These are phyloP conservation scores for Ceraclea dissimilis DNA, from an alignment of 2,888 invertebrate species.

Conservation along the genomic window DNA sequence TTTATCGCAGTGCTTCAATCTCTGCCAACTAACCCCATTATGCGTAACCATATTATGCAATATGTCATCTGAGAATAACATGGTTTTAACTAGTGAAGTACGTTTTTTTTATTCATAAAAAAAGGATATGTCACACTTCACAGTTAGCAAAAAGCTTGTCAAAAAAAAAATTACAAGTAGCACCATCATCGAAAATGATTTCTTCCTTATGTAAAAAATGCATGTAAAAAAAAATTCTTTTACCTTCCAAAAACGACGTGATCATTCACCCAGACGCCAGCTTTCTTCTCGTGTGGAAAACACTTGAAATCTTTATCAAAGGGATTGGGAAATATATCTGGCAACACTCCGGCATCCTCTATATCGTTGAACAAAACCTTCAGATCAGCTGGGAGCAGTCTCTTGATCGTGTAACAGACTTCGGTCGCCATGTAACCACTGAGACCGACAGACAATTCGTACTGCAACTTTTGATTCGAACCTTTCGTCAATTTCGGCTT, in stretches of 20 bases:
- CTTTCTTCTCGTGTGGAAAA: slow-evolving; percentile 60
- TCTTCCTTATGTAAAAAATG: too few species aligned
- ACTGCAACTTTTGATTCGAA: slow-evolving; percentile 40
- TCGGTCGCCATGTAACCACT: slow-evolving; percentile 65
- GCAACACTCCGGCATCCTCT: slow-evolving; percentile 33
- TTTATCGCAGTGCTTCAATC: too few species aligned
- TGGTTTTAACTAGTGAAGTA: too few species aligned
- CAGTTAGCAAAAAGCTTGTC: too few species aligned
- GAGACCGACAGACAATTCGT: slow-evolving; percentile 60
- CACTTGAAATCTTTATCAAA: slow-evolving; percentile 59
- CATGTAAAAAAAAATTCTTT: too few species aligned
- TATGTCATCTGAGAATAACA: too few species aligned
- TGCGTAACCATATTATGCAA: too few species aligned
- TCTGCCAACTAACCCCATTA: too few species aligned
- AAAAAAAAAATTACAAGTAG: too few species aligned
- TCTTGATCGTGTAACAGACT: slow-evolving; percentile 71
- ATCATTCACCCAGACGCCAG: slow-evolving; percentile 74
- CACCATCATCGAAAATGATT: too few species aligned
- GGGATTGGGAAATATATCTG: slow-evolving; percentile 57
- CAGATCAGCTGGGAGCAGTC: slow-evolving; percentile 77
- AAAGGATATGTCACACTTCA: too few species aligned
- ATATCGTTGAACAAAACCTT: slow-evolving; percentile 62
- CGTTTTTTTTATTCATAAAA: too few species aligned
- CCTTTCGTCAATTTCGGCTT: slow-evolving; percentile 30
- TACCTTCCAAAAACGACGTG: slow-evolving; percentile 74